A percentile compares a stretch with the other conserved stretches of the same genome.
phyloP scores from a whole-genome alignment of 2,797 vertebrate genomes.

The Neomorphus geoffroyi region DNA sequence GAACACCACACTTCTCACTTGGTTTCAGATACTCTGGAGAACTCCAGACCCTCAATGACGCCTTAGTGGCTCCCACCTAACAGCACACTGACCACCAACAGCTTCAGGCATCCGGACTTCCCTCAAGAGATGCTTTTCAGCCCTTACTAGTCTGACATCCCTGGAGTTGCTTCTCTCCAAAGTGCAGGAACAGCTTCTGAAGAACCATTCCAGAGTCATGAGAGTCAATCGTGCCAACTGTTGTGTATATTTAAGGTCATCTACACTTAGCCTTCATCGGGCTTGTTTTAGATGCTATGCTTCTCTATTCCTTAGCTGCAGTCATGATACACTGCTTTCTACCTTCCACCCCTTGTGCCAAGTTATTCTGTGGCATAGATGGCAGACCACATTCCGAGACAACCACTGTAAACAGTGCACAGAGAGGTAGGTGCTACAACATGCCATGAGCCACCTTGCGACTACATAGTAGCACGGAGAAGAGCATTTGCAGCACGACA shows the following conservation, averaged over 20 bases:
- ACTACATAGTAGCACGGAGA: neutral
- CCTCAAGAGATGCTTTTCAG: neutral
- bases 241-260: neutral
- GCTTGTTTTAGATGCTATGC: neutral
- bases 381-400: neutral
- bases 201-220: rapidly evolving
- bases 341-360: neutral
- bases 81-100: neutral
- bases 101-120: neutral
- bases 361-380: neutral
- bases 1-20: neutral
- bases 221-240: neutral
- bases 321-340: neutral
- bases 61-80: neutral
- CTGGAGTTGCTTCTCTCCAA: conserved; percentile 29
- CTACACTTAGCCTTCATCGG: neutral
- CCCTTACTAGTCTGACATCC: neutral
- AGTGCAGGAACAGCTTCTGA: conserved; percentile 34
- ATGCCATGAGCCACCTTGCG: rapidly evolving
- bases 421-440: conserved; percentile 30
- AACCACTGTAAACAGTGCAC: neutral
- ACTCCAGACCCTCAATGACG: neutral
- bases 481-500: neutral
- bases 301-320: conserved; percentile 22
- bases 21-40: neutral